Conservation (phyloP, 2,888 invertebrate species). For the Octodonta nipae region DNA sequence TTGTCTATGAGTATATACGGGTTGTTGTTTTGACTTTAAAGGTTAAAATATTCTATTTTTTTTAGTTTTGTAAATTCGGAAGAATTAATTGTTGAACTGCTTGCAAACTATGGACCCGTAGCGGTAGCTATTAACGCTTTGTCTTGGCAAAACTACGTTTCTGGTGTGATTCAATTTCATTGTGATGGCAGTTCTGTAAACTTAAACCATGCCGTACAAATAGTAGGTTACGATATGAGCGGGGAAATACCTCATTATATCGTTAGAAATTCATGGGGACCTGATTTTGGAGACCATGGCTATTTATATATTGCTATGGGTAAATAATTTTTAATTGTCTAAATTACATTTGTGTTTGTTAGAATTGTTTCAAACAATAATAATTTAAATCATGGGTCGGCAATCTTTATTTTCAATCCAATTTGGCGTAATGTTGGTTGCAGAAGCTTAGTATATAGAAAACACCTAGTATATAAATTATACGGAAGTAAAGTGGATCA, state of each 20-base stretch:
- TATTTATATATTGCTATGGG: constrained; percentile 58
- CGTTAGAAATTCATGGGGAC: constrained; percentile 75
- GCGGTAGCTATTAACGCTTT: constrained; percentile 70
- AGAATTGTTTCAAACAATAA: neutral
- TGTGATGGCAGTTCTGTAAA: constrained; percentile 48
- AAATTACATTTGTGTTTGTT: neutral
- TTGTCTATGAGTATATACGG: no score
- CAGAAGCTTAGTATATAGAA: no score
- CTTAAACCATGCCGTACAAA: constrained; percentile 71
- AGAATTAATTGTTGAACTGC: constrained; percentile 42
- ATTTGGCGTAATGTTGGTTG: no score
- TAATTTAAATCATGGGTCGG: no score
- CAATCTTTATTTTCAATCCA: no score
- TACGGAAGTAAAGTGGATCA: no score
- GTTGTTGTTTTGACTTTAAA: no score
- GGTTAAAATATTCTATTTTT: no score
- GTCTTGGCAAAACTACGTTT: constrained; percentile 75
- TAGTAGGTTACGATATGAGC: constrained; percentile 69
- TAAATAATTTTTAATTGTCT: no score
- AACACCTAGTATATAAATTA: no score
- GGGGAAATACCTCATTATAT: constrained; percentile 66
- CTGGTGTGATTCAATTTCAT: constrained; percentile 70
- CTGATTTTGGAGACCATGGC: constrained; percentile 59
- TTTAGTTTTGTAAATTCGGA: constrained; percentile 52
- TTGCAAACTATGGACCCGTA: constrained; percentile 64